A percentile compares a stretch with the other conserved stretches of the same genome.
Evolutionary conservation across 1,140 invertebrate genomes (phyloP).

Genomic region (Tribolium castaneum): DNA sequence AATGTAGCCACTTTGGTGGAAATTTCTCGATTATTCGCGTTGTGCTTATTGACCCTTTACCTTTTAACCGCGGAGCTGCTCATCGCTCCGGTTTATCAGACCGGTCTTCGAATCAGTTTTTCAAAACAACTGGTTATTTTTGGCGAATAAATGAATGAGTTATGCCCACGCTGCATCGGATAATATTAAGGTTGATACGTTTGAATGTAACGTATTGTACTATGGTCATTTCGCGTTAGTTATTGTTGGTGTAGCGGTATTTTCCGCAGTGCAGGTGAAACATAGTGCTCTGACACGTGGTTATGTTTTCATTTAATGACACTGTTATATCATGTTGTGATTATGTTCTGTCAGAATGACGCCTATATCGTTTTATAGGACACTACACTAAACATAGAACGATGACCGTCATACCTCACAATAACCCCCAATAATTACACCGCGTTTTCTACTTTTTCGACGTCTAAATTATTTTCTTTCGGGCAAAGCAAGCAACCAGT

Average conservation of each 20-base stretch:
- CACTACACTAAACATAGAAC: slow-evolving; percentile 2
- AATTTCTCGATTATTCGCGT: background rate
- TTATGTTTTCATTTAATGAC: slow-evolving; percentile 31
- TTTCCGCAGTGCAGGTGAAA: slow-evolving; percentile 29
- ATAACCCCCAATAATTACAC: background rate
- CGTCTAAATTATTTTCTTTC: background rate
- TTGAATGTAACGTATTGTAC: slow-evolving; percentile 25
- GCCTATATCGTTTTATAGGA: slow-evolving; percentile 14
- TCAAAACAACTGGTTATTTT: background rate
- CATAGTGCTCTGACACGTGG: slow-evolving; percentile 9
- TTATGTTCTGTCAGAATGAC: slow-evolving; percentile 31
- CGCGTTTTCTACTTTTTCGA: background rate
- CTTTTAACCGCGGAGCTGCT: background rate
- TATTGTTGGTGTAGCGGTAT: slow-evolving; percentile 20
- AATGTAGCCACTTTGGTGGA: background rate
- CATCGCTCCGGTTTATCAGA: background rate
- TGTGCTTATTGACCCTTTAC: background rate
- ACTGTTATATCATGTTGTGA: slow-evolving; percentile 24
- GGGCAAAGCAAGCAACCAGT: slow-evolving; percentile 3
- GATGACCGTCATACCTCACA: background rate
- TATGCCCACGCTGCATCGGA: background rate
- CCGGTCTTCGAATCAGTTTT: background rate
- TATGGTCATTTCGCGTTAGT: slow-evolving; percentile 20
- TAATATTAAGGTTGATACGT: slow-evolving; percentile 19
- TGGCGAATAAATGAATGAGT: background rate